Conservation (phyloP, 1,140 invertebrate species). For the Micrasema minimum region DNA sequence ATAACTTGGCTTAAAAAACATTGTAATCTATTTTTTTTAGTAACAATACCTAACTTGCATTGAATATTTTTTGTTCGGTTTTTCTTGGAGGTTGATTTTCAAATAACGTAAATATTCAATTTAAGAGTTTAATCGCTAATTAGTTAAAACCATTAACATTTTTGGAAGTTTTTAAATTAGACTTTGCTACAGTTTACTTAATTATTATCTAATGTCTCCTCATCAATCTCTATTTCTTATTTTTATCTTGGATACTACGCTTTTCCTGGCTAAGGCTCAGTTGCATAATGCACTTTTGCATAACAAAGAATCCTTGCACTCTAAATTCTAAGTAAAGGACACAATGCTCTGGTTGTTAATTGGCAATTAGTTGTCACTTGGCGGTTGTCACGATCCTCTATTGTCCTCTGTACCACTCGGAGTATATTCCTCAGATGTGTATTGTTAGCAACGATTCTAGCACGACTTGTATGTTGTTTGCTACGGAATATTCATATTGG, state of each 20-base stretch:
- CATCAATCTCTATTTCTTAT: neutral
- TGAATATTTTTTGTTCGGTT: no score
- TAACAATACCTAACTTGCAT: no score
- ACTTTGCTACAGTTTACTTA: no score
- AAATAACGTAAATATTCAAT: no score
- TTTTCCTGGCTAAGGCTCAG: neutral
- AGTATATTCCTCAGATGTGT: slow-evolving; percentile 1
- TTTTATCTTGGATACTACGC: neutral
- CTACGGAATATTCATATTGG: neutral
- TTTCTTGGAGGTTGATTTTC: no score
- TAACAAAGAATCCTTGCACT: neutral
- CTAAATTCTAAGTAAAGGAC: slow-evolving; percentile 17
- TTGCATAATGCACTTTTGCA: neutral
- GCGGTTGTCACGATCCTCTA: slow-evolving; percentile 37
- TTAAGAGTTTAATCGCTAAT: no score
- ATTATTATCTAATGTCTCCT: no score
- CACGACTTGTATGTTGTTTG: neutral
- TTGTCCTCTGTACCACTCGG: neutral
- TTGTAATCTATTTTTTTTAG: no score
- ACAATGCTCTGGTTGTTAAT: slow-evolving; percentile 40
- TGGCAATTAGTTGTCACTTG: slow-evolving; percentile 51
- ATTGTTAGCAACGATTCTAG: neutral
- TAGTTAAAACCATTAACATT: no score
- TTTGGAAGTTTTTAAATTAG: no score
- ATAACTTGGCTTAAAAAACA: no score